phyloP scores from a whole-genome alignment of 2,797 vertebrate species.

The Pseudomugil gertrudae region DNA sequence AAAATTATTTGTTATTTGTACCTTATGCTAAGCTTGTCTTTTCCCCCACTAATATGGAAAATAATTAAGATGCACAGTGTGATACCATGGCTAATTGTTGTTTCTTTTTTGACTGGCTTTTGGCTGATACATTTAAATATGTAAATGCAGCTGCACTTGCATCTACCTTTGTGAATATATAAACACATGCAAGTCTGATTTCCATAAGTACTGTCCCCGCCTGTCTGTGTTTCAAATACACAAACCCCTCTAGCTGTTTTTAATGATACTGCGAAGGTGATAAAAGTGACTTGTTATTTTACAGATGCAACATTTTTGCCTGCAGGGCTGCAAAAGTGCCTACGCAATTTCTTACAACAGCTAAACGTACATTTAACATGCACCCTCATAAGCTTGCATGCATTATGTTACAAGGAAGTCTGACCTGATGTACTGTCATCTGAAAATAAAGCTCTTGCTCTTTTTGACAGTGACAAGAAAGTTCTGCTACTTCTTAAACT shows the following conservation, averaged over 20 bases:
- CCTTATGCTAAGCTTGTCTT: too few relatives aligned
- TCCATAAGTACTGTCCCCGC: not conserved
- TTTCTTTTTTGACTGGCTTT: too few relatives aligned
- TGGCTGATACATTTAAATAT: too few relatives aligned
- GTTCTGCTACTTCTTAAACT: conserved; percentile 43
- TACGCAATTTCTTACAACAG: conserved; percentile 14
- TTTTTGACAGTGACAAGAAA: conserved; percentile 31
- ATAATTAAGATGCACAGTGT: too few relatives aligned
- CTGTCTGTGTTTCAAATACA: conserved; percentile 1
- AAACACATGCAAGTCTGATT: not conserved
- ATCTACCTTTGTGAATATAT: conserved; percentile 5
- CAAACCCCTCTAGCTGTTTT: conserved; percentile 39
- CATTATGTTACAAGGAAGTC: conserved; percentile 22
- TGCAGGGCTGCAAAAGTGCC: conserved; percentile 23
- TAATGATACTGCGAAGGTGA: conserved; percentile 49
- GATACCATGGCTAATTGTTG: too few relatives aligned
- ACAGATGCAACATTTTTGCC: conserved; percentile 34
- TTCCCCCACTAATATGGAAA: too few relatives aligned
- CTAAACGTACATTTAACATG: conserved; percentile 19
- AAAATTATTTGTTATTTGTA: too few relatives aligned
- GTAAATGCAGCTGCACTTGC: conserved; percentile 13
- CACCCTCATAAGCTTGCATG: conserved; percentile 27
- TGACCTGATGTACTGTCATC: conserved; percentile 18
- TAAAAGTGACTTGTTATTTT: conserved; percentile 60
- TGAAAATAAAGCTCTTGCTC: not conserved